Percentiles rank a stretch among this genome's conserved stretches.
Evolutionary conservation across 2,888 invertebrate species (phyloP).

Genomic region (Coleophora flavipennella): DNA sequence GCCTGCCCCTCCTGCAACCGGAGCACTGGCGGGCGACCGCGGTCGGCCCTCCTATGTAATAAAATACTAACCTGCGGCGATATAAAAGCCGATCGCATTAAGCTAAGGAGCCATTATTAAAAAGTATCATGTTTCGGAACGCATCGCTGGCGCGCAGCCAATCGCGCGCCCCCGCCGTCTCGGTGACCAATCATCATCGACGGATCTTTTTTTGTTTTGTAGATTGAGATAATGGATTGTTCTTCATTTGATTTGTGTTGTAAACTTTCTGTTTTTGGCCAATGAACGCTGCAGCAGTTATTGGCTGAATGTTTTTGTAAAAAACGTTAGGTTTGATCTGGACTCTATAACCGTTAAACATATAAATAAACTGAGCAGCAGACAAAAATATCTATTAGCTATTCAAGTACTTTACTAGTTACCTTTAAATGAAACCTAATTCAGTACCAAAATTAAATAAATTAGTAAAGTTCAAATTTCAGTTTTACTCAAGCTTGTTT

Average conservation of each 20-base stretch:
- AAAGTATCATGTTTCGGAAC: conserved; percentile 69
- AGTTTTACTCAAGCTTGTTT: too few relatives aligned
- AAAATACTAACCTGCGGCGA: conserved; percentile 62
- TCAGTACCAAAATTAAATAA: too few relatives aligned
- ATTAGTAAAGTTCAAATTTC: too few relatives aligned
- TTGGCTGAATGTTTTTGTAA: too few relatives aligned
- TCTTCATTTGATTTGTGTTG: conserved; percentile 67
- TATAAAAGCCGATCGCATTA: conserved; percentile 69
- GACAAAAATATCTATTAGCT: too few relatives aligned
- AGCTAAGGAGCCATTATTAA: conserved; percentile 71
- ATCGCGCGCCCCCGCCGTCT: conserved; percentile 45
- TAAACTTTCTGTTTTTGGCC: conserved; percentile 21
- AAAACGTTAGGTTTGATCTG: too few relatives aligned
- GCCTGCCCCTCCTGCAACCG: conserved; percentile 37
- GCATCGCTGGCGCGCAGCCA: conserved; percentile 46
- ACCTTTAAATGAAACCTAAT: too few relatives aligned
- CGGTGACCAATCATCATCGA: conserved; percentile 45
- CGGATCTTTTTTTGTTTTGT: conserved; percentile 54
- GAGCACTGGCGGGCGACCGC: conserved; percentile 54
- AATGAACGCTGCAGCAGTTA: not conserved
- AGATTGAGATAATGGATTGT: conserved; percentile 66
- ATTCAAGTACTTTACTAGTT: too few relatives aligned
- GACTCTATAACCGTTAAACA: too few relatives aligned
- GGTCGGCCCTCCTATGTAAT: conserved; percentile 57
- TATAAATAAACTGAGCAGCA: too few relatives aligned